phyloP scores from a whole-genome alignment of 2,888 invertebrate genomes.

The Meiosimyza decipiens region DNA sequence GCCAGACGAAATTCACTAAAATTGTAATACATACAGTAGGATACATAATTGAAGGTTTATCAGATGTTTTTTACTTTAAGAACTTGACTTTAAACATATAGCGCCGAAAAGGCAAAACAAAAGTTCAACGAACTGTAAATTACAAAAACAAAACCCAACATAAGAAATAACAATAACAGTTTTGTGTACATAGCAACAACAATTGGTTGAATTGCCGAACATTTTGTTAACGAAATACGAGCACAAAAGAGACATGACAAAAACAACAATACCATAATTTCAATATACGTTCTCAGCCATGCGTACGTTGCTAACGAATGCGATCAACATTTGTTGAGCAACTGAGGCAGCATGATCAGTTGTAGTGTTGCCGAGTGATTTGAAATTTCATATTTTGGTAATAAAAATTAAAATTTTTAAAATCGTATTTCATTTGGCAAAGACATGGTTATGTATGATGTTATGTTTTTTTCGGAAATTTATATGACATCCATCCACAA shows the following conservation, averaged over 20 bases:
- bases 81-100: not conserved
- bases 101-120: not conserved
- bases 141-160: not conserved
- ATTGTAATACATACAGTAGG: too few species aligned
- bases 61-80: too few species aligned
- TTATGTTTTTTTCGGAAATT: too few species aligned
- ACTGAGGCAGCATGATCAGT: not conserved
- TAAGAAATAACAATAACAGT: not conserved
- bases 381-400: not conserved
- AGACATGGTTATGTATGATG: too few species aligned
- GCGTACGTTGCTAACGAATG: not conserved
- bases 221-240: not conserved
- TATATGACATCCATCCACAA: too few species aligned
- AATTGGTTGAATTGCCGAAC: conserved; percentile 17
- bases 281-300: too few species aligned
- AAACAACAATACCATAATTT: not conserved
- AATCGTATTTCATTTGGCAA: too few species aligned
- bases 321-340: too few species aligned
- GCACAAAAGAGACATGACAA: not conserved
- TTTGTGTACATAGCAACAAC: not conserved
- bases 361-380: not conserved
- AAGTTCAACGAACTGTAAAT: not conserved
- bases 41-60: too few species aligned
- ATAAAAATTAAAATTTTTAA: too few species aligned
- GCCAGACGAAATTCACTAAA: too few species aligned